A percentile compares a stretch with the other conserved stretches of the same genome.
These are phyloP conservation scores for Wiebesia pumilae DNA, from an alignment of 1,140 invertebrate genomes.

Conservation along the genomic window DNA sequence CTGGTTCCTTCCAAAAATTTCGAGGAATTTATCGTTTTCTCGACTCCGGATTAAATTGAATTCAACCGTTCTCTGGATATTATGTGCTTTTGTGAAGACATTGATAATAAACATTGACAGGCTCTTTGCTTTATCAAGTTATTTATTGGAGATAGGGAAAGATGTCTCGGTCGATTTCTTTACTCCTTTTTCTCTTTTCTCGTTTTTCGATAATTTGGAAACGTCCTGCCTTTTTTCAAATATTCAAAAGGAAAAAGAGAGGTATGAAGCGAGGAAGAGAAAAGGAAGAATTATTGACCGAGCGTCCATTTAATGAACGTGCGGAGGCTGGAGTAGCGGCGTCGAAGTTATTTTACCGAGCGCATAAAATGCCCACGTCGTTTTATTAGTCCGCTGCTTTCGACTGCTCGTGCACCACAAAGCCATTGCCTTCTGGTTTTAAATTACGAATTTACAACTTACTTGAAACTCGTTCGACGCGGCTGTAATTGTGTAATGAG, in stretches of 20 bases:
- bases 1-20: constrained; percentile 22
- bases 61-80: constrained; percentile 1
- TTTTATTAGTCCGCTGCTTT: constrained; percentile 10
- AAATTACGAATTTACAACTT: constrained; percentile 46
- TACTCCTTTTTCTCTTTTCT: neutral
- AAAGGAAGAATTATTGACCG: neutral
- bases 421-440: constrained; percentile 37
- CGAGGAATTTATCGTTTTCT: constrained; percentile 35
- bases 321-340: neutral
- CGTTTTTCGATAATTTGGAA: constrained; percentile 30
- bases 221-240: neutral
- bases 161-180: neutral
- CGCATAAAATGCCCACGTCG: constrained; percentile 31
- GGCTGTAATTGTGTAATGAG: constrained; percentile 40
- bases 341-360: constrained; percentile 34
- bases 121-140: constrained; percentile 46
- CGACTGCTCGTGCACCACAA: neutral
- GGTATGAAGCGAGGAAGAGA: neutral
- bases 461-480: constrained; percentile 2
- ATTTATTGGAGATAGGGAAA: constrained; percentile 42
- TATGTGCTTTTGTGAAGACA: neutral
- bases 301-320: constrained; percentile 6
- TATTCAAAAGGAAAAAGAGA: neutral
- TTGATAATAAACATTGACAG: constrained; percentile 35
- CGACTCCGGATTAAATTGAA: constrained; percentile 41